Conservation (phyloP, 2,113 vertebrate species). For the Naja naja region DNA sequence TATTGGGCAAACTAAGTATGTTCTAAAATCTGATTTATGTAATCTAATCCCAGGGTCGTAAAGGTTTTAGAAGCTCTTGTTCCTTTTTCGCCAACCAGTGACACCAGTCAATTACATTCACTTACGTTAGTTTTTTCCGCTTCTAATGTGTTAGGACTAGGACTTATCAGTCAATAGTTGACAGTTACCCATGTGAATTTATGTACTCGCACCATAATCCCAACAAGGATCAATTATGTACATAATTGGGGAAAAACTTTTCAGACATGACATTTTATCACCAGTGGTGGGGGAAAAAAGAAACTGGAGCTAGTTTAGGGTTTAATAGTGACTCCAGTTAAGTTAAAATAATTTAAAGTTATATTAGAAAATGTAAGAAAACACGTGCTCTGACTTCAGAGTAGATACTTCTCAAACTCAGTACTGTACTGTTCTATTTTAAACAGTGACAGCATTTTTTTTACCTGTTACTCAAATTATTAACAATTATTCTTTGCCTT, state of each 20-base stretch:
- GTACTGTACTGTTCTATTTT: not conserved
- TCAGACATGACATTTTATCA: not conserved
- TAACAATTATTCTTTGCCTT: not conserved
- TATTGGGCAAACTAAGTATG: slow-evolving; percentile 96
- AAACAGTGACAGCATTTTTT: not conserved
- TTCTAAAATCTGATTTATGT: not conserved
- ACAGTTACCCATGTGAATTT: not conserved
- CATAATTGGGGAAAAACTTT: not conserved
- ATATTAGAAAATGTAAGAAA: not conserved
- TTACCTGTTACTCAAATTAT: not conserved
- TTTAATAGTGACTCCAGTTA: not conserved
- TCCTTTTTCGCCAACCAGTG: not conserved
- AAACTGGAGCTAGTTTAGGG: not conserved
- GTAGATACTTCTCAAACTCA: not conserved
- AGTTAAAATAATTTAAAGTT: not conserved
- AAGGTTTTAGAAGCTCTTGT: not conserved
- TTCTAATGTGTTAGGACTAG: not conserved
- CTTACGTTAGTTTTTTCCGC: not conserved
- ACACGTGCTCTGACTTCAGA: not conserved
- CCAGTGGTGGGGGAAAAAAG: not conserved
- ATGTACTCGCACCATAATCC: not conserved
- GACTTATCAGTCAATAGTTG: not conserved
- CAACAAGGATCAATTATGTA: not conserved
- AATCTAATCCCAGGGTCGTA: not conserved
- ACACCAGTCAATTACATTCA: not conserved